A percentile compares a stretch with the other conserved stretches of the same genome.
These are phyloP conservation scores for Hylaea fasciaria DNA, from an alignment of 2,888 invertebrate genomes.

Conservation along the genomic window DNA sequence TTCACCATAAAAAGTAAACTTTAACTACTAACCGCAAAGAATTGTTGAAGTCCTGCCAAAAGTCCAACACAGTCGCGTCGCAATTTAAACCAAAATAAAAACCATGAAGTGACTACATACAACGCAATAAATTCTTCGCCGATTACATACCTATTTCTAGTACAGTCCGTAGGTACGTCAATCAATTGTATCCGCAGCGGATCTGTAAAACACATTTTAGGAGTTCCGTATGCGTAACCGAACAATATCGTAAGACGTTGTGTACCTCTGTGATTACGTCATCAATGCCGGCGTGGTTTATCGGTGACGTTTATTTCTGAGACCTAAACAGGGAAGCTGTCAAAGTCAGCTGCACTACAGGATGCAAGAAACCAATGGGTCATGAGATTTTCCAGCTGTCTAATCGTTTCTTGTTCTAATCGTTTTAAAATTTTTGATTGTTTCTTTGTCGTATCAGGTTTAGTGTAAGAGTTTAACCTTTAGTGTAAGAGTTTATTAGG, in stretches of 20 bases:
- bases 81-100: no score
- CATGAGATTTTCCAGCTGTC: slow-evolving; percentile 2
- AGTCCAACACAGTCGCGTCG: no score
- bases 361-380: slow-evolving; percentile 7
- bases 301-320: slow-evolving; percentile 19
- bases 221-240: slow-evolving; percentile 17
- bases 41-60: no score
- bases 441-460: no score
- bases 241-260: slow-evolving; percentile 14
- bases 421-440: no score
- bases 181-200: slow-evolving; percentile 21
- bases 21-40: no score
- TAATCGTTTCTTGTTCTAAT: background rate
- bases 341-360: background rate
- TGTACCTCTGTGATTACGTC: slow-evolving; percentile 6
- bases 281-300: slow-evolving; percentile 4
- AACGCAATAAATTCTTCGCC: slow-evolving; percentile 6
- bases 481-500: no score
- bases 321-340: slow-evolving; percentile 16
- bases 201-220: slow-evolving; percentile 14
- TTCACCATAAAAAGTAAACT: no score
- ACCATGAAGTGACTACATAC: background rate
- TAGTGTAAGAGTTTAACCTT: no score
- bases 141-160: slow-evolving; percentile 14
- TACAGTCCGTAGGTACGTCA: slow-evolving; percentile 14